Evolutionary conservation across 2,797 vertebrate genomes (phyloP).

Genomic region (Characodon lateralis): DNA sequence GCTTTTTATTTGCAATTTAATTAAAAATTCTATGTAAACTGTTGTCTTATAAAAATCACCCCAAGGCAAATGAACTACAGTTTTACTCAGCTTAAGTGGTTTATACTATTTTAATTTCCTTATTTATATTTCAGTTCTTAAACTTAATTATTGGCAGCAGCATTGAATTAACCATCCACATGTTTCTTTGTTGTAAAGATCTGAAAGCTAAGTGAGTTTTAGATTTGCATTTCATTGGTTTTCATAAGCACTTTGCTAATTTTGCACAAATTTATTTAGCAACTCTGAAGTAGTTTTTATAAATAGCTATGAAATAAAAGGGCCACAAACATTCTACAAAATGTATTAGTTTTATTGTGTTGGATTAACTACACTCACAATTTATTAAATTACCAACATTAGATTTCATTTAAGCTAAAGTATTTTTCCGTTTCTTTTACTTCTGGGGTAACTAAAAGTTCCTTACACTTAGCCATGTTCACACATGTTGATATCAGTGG

Average conservation of each 20-base stretch:
- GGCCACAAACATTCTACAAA: too few species aligned
- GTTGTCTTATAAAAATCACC: background rate
- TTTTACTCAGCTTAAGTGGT: background rate
- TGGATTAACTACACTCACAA: background rate
- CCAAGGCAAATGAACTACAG: background rate
- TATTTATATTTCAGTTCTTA: conserved; percentile 2
- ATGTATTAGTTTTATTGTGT: too few species aligned
- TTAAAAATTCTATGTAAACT: background rate
- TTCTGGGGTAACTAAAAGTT: background rate
- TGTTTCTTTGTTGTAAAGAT: background rate
- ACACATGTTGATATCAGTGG: conserved; percentile 36
- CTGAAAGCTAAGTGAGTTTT: background rate
- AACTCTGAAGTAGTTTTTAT: background rate
- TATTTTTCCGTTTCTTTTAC: conserved; percentile 3
- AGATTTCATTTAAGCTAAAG: background rate
- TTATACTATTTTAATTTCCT: background rate
- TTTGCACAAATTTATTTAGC: background rate
- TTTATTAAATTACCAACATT: background rate
- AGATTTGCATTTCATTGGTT: background rate
- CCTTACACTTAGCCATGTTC: conserved; percentile 15
- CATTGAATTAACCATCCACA: background rate
- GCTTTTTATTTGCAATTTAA: background rate
- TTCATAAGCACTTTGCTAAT: background rate
- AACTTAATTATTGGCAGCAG: background rate
- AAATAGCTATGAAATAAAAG: background rate